Evolutionary conservation across 1,140 invertebrate species (phyloP), one percentile per base, ranked within the genome.

Genomic region (Drosophila ercepeae): DNA sequence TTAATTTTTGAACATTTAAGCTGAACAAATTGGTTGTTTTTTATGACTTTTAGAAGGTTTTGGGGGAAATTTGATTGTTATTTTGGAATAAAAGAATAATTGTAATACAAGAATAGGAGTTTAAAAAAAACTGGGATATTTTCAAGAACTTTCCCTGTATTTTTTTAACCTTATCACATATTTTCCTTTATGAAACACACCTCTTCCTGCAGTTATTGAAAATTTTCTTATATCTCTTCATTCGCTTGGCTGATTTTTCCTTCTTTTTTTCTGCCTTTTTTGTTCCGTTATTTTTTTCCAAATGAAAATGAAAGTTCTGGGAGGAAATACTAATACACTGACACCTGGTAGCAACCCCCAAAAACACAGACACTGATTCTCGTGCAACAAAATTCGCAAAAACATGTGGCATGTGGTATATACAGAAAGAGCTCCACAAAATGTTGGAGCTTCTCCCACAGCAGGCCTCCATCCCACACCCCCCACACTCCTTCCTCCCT

Each of bases 301-400:
- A 67, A 55, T 59, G 82, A 84, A 84, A 84, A 64, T 59, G 81
- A 84, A 84, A 84, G 81, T 84, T 67, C 64, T 67, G 46, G 52
- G 64, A 29, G 14, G 34, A 48, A 36, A 48, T 44, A 71, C 58
- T 72, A 55, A 67, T 8, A 61, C 54, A 72, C n/a, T 64, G 29
- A 61, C 9, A 16, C 39, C 16, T 21, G 32, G 36, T 41, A 67
- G 36, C 74, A 77, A 77, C 75, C 61, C 75, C 44, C 59, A 60
- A 61, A 64, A 53, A n/a, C 41, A 58, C 32, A 51, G 14, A 58
- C 34, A 60, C 18, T 2, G 9, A 53, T 32, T 51, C 23, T n/a
- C 29, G 16, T 46, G 45, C 6, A 19, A 36, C 21, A 64, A 25
- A 59, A 11, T 32, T 32, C 8, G 8, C 29, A 45, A 5, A 27